Percentiles rank a stretch among this genome's conserved stretches.
phyloP scores from a whole-genome alignment of 2,113 vertebrate species.

The Notothenia coriiceps region DNA sequence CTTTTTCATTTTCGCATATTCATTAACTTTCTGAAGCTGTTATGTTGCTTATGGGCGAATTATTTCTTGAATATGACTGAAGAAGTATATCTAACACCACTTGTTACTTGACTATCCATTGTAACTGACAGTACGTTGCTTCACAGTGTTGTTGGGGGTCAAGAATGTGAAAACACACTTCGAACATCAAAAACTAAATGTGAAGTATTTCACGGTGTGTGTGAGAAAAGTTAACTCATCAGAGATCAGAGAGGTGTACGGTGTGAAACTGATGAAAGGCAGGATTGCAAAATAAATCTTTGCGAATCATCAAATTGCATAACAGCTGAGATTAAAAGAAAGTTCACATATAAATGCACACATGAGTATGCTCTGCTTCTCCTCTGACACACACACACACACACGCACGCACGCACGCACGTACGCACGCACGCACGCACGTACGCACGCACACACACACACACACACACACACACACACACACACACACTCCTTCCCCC shows the following conservation, averaged over 20 bases:
- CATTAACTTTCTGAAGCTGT: background rate
- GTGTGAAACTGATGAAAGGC: constrained; percentile 29
- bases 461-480: constrained; percentile 45
- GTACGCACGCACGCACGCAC: constrained; percentile 69
- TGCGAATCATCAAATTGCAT: constrained; percentile 7
- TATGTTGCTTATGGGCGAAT: background rate
- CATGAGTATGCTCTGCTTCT: constrained; percentile 44
- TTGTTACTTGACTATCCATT: background rate
- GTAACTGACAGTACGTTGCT: background rate
- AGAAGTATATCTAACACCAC: background rate
- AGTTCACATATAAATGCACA: constrained; percentile 48
- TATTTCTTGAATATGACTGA: background rate
- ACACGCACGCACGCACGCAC: constrained; percentile 41
- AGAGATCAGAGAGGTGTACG: constrained; percentile 8
- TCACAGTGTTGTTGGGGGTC: background rate
- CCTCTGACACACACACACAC: constrained; percentile 17
- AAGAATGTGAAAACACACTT: background rate
- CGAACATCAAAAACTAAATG: background rate
- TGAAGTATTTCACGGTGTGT: background rate
- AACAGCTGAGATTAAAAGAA: constrained; percentile 60
- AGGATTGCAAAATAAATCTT: constrained; percentile 29
- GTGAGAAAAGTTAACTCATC: constrained; percentile 31
- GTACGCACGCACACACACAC: constrained; percentile 59
- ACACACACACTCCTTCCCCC: constrained; percentile 80
- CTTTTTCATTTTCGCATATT: background rate